Evolutionary conservation across 2,797 vertebrate genomes (phyloP).

Genomic region (Karalla daura): DNA sequence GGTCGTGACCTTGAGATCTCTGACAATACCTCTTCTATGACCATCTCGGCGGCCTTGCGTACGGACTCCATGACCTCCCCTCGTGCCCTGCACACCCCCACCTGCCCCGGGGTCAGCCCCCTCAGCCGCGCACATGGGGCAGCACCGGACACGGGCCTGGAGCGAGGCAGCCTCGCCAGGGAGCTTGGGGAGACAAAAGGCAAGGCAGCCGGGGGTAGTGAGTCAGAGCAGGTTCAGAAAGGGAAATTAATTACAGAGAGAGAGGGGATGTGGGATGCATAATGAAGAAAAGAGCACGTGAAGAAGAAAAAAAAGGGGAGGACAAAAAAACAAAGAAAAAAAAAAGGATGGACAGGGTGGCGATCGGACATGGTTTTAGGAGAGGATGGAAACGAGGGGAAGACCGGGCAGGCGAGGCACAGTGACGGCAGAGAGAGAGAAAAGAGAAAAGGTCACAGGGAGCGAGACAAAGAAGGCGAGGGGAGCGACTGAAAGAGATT

Average conservation of each 20-base stretch:
- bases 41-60: slow-evolving; percentile 82
- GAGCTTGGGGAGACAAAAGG: slow-evolving; percentile 72
- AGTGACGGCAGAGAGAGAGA: slow-evolving; percentile 61
- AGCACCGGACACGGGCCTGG: slow-evolving; percentile 75
- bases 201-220: slow-evolving; percentile 17
- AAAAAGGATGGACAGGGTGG: slow-evolving; percentile 56
- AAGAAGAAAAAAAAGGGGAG: slow-evolving; percentile 26
- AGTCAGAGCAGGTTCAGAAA: slow-evolving; percentile 32
- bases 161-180: slow-evolving; percentile 84
- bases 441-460: slow-evolving; percentile 78
- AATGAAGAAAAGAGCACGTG: slow-evolving; percentile 34
- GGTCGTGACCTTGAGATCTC: not conserved
- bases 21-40: slow-evolving; percentile 82
- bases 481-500: slow-evolving; percentile 78
- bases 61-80: slow-evolving; percentile 86
- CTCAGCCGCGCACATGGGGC: slow-evolving; percentile 78
- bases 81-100: slow-evolving; percentile 78
- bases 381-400: slow-evolving; percentile 63
- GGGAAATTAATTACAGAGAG: slow-evolving; percentile 29
- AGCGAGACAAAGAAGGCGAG: slow-evolving; percentile 75
- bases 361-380: slow-evolving; percentile 61
- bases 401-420: slow-evolving; percentile 54
- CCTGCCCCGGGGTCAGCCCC: slow-evolving; percentile 85
- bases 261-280: slow-evolving; percentile 37
- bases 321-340: slow-evolving; percentile 26